Base-by-base conservation (phyloP, 2,113 vertebrate genomes). In the Nibea albiflora region DNA sequence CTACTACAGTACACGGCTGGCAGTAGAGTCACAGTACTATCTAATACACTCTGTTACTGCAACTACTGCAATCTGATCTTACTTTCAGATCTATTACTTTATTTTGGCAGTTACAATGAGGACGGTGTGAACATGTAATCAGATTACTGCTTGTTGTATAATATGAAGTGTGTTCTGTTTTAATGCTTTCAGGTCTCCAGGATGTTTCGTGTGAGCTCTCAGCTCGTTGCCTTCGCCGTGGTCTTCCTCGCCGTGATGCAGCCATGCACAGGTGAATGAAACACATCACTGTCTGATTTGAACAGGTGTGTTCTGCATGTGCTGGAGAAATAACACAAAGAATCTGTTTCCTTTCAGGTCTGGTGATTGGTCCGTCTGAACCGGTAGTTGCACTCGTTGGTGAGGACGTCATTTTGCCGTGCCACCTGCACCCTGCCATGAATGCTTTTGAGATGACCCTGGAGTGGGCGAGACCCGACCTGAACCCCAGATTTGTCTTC, bases 321-420 rank as follows among this genome's bases (percentile, higher is more conserved):
- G 2, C 17, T 54, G 66, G 7, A 16, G 50, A 39, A 22, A 69
- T 24, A 15, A 3, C 11, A 77, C 24, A 3, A 47, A 2, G 44
- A 72, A 4, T 10, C 15, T 66, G 4, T 56, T 0, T 49, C 11
- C 20, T 54, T 39, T 63, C 50, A 82, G 80, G 17, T 76, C 1
- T 0, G 10, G 6, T 72, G 24, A 17, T 72, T 15, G 73, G 11
- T 72, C 52, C 73, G 0, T 19, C 67, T 19, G 31, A 72, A 0
- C 61, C 67, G 11, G 15, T 72, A 11, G 53, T 77, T 1, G 67
- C 67, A 20, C 8, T 35, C 2, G 4, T 60, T 4, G 67, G 80
- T 35, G 67, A 72, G 5, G 80, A 83, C 44, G 0, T 65, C 7
- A 17, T 60, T 11, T 0, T 77, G 35, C 80, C 80, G 0, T 66